phyloP scores from a whole-genome alignment of 2,113 vertebrate genomes.

The Boleophthalmus pectinirostris region DNA sequence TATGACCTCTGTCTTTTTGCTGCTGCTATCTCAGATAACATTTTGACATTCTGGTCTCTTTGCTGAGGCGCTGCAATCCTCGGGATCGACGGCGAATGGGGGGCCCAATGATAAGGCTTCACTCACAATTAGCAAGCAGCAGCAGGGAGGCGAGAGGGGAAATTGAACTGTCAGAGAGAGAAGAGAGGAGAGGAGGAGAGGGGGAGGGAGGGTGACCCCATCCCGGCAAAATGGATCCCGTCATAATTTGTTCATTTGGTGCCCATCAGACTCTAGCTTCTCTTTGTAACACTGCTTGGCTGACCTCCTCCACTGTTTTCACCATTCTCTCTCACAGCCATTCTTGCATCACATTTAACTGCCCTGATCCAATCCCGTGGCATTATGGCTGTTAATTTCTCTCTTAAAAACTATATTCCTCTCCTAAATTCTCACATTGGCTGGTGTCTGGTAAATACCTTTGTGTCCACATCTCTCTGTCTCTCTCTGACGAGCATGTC shows the following conservation, averaged over 20 bases:
- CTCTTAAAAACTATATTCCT: not conserved
- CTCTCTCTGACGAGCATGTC: not conserved
- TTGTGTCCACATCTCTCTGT: not conserved
- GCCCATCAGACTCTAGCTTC: conserved; percentile 95
- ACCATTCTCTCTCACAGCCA: conserved; percentile 28
- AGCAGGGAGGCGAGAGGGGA: conserved; percentile 97
- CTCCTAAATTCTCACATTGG: not conserved
- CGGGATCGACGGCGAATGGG: conserved; percentile 62
- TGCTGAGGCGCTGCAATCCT: conserved; percentile 77
- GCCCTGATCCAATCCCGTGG: conserved; percentile 35
- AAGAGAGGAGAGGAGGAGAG: conserved; percentile 81
- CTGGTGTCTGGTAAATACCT: not conserved
- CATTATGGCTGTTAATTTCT: not conserved
- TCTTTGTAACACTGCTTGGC: conserved; percentile 87
- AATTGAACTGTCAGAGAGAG: conserved; percentile 99
- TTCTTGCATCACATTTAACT: conserved; percentile 34
- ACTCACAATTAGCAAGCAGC: conserved; percentile 99
- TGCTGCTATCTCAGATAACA: conserved; percentile 89
- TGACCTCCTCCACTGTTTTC: conserved; percentile 89
- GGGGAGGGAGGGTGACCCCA: conserved; percentile 76
- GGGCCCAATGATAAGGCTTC: conserved; percentile 98
- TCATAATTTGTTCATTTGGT: conserved; percentile 99
- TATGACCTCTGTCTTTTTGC: conserved; percentile 46
- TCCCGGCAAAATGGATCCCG: conserved; percentile 98
- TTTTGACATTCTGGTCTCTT: conserved; percentile 95